These are phyloP conservation scores for Gallinago paraguaiae DNA, from an alignment of 2,113 vertebrate genomes.

Conservation along the genomic window DNA sequence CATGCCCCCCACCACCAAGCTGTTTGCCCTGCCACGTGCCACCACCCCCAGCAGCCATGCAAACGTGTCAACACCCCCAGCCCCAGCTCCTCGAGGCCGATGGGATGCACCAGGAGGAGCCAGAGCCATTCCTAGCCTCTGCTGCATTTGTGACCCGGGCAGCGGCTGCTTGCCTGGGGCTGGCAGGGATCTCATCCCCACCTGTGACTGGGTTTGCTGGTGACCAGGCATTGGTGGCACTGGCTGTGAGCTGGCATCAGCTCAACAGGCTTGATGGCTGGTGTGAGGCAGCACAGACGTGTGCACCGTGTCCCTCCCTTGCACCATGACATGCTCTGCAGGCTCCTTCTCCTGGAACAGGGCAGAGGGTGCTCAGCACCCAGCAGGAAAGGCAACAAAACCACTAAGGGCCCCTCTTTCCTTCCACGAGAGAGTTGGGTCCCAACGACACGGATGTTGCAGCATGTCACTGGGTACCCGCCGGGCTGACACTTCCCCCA, in stretches of 20 bases:
- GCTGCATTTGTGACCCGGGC: not conserved
- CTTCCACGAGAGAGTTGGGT: not conserved
- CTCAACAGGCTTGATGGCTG: accelerated
- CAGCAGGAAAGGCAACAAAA: not conserved
- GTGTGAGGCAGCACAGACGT: accelerated
- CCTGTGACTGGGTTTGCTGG: not conserved
- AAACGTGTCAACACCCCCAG: not conserved
- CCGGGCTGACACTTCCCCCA: not conserved
- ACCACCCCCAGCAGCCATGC: not conserved
- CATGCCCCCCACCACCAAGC: not conserved
- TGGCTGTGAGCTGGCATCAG: not conserved
- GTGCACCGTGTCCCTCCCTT: accelerated
- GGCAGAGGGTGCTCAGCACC: not conserved
- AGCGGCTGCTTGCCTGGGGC: accelerated
- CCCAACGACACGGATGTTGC: accelerated
- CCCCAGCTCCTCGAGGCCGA: accelerated
- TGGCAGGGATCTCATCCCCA: not conserved
- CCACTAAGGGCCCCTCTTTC: not conserved
- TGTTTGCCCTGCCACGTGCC: not conserved
- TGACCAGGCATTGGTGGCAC: accelerated
- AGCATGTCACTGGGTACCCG: not conserved
- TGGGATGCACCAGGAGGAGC: not conserved
- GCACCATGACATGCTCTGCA: accelerated
- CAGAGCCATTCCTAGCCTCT: not conserved
- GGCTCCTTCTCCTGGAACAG: not conserved